Base-by-base conservation (phyloP, 2,797 vertebrate species). In the Pterois miles region DNA sequence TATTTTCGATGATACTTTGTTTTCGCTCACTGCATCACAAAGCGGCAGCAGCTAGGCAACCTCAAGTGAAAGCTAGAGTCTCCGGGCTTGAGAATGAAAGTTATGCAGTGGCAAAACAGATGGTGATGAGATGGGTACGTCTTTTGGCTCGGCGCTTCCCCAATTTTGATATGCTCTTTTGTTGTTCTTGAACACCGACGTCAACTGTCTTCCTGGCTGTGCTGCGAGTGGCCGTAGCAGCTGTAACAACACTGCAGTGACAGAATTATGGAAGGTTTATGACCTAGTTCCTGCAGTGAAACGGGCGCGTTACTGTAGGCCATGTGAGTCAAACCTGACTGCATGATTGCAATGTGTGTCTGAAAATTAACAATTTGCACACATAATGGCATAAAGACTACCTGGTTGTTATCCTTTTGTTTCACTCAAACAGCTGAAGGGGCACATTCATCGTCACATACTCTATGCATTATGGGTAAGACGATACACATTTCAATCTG, bases 171-270 rank as follows among this genome's bases (percentile, higher is more conserved):
- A 82, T 38, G 2, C 56, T 66, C 80, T 78, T 91, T 86, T 81
- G 83, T 89, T 91, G 81, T 73, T 83, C 54, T 81, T 78, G 58
- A 89, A 84, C n/a, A 46, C 71, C 68, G 69, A 87, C 78, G n/a
- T 91, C 82, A 88, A 89, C 77, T 78, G 82, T 90, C 88, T 73
- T 53, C 64, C 75, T 66, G 76, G 79, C 83, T 86, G 67, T 65
- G 77, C 73, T 72, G 67, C 78, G 52, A 92, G 69, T 78, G 66
- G 78, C 74, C 25, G 11, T 23, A 86, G 86, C 92, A 94, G 93
- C 93, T 94, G 92, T 88, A 86, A 91, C 82, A 91, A 93, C 83
- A 90, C 34, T 6, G 59, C 68, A 56, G 57, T 81, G 82, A 89
- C 71, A 72, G 84, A 81, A 86, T 88, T 82, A 82, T 82, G 81